Evolutionary conservation across 1,140 invertebrate species (phyloP), one percentile per base, ranked within the genome.

Genomic region (Thereuonema tuberculata): DNA sequence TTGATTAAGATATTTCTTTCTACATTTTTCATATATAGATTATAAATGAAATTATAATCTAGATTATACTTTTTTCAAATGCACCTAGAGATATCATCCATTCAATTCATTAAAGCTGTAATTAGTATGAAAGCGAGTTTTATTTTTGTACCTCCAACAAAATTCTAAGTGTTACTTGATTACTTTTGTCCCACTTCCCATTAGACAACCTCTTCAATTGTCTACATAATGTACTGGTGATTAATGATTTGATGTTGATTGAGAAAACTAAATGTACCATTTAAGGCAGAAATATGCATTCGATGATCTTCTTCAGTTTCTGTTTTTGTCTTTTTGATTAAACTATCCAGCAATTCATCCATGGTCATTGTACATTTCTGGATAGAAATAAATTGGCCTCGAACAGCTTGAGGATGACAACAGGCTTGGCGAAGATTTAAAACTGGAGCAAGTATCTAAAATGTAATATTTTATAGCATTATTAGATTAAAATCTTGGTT

Each of bases 381-480:
- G 1, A 81, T 67, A 1, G 78, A 72, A 28, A 83, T 63, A 67
- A 82, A 81, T 46, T 79, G 74, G 26, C 80, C 79, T 57, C 76
- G 67, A 1, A 82, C 80, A 60, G 79, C 74, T 67, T 84, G 82
- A 1, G 85, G 85, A 72, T 87, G 82, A 21, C 80, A 81, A 69
- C 85, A 88, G 1, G 83, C 83, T 71, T 87, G 82, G 1, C 85
- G 75, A 46, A 89, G 73, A 46, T 78, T 76, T 46, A 84, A 66
- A 31, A 89, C 72, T 1, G 86, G 85, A 58, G 73, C 70, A 60
- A 88, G 64, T 46, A 87, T 61, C 72, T 77, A 66, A 46, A 69
- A 68, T 12, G 58, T 58, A 17, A 52, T 37, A 46, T n/a, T n/a
- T n/a, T 47, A 52, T 46, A 56, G 46, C 0, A 27, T 26, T 14